phyloP scores from a whole-genome alignment of 2,888 invertebrate species.

The Tetragonisca angustula region DNA sequence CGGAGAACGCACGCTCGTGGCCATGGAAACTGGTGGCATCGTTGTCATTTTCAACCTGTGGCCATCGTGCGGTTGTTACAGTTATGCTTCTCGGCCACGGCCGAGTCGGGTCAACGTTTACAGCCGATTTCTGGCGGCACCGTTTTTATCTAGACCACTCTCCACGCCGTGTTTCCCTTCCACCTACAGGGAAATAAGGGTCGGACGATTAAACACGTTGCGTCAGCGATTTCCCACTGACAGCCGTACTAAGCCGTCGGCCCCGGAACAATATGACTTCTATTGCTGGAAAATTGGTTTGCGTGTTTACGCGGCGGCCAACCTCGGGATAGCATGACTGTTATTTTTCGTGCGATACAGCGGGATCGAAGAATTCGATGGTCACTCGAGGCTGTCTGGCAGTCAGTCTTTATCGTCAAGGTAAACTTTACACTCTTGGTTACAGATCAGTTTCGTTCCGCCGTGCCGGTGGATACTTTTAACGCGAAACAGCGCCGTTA shows the following conservation, averaged over 20 bases:
- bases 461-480: constrained; percentile 12
- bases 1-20: constrained; percentile 35
- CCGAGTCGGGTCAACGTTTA: constrained; percentile 17
- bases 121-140: constrained; percentile 20
- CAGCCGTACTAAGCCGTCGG: constrained; percentile 72
- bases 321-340: constrained; percentile 74
- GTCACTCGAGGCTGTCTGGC: constrained; percentile 33
- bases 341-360: constrained; percentile 40
- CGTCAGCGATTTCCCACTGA: constrained; percentile 78
- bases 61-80: constrained; percentile 4
- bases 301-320: constrained; percentile 72
- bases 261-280: constrained; percentile 78
- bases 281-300: constrained; percentile 72
- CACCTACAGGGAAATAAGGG: constrained; percentile 45
- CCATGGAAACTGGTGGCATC: constrained; percentile 19
- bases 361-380: constrained; percentile 45
- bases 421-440: constrained; percentile 37
- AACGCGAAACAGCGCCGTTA: constrained; percentile 11
- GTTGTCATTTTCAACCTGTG: constrained; percentile 15
- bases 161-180: neutral
- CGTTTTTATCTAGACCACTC: constrained; percentile 50
- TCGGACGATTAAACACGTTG: constrained; percentile 74
- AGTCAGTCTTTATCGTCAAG: constrained; percentile 45
- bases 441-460: constrained; percentile 20
- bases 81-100: neutral